Conservation (phyloP, 2,113 vertebrate species). For the Pongo abelii region DNA sequence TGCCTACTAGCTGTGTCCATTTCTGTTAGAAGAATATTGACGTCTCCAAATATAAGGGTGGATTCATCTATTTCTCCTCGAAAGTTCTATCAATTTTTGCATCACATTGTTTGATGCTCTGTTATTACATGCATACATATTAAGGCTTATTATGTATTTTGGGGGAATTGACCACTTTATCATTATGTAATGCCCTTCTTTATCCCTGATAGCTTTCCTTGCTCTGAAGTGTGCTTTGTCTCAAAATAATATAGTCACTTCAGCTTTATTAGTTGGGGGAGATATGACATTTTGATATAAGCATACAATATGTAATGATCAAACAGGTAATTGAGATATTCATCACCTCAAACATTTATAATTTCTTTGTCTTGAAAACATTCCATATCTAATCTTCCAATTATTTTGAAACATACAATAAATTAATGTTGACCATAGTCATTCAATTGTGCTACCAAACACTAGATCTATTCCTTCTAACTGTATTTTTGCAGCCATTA, state of each 20-base stretch:
- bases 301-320: too few species aligned
- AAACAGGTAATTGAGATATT: too few species aligned
- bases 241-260: background rate
- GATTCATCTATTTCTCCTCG: background rate
- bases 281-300: too few species aligned
- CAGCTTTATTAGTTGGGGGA: background rate
- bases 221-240: background rate
- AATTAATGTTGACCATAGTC: too few species aligned
- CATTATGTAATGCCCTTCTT: background rate
- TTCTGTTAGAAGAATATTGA: background rate
- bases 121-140: background rate
- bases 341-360: too few species aligned
- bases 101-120: background rate
- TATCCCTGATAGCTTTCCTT: background rate
- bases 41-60: background rate
- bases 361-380: too few species aligned
- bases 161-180: background rate
- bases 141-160: background rate
- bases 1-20: background rate
- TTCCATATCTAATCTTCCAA: too few species aligned
- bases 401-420: too few species aligned
- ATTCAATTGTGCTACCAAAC: too few species aligned
- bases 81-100: background rate
- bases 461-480: too few species aligned
- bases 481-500: too few species aligned